phyloP scores from a whole-genome alignment of 2,888 invertebrate species.

The Caenorhabditis sp. region DNA sequence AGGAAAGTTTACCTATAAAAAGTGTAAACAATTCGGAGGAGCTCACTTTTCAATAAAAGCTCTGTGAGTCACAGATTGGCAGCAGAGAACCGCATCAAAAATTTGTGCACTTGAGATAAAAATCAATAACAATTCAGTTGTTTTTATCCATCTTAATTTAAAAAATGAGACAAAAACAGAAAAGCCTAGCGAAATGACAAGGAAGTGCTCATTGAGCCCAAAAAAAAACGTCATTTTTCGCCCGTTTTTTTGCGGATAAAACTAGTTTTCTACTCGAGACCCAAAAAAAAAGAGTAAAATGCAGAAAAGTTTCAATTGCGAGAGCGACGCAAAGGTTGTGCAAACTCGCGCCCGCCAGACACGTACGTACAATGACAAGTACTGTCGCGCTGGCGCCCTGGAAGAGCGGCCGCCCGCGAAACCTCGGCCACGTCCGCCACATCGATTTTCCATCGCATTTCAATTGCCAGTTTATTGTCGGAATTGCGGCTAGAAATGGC shows the following conservation, averaged over 20 bases:
- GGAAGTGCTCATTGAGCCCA: not conserved
- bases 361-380: not conserved
- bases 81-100: too few species aligned
- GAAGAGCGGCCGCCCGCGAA: not conserved
- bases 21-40: constrained; percentile 18
- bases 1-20: not conserved
- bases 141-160: too few species aligned
- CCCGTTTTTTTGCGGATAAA: too few species aligned
- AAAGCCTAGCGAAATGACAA: too few species aligned
- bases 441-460: constrained; percentile 3
- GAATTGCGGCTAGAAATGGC: constrained; percentile 5
- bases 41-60: not conserved
- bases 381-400: constrained; percentile 11
- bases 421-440: not conserved
- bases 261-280: not conserved
- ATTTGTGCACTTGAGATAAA: too few species aligned
- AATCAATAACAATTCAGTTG: too few species aligned
- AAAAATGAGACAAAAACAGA: too few species aligned
- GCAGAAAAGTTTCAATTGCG: not conserved
- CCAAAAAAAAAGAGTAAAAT: constrained; percentile 5
- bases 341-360: not conserved
- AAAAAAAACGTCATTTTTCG: too few species aligned
- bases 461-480: not conserved
- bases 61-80: not conserved
- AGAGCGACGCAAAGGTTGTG: not conserved